Base-by-base conservation (phyloP, 1,140 invertebrate genomes). In the Aethina tumida region DNA sequence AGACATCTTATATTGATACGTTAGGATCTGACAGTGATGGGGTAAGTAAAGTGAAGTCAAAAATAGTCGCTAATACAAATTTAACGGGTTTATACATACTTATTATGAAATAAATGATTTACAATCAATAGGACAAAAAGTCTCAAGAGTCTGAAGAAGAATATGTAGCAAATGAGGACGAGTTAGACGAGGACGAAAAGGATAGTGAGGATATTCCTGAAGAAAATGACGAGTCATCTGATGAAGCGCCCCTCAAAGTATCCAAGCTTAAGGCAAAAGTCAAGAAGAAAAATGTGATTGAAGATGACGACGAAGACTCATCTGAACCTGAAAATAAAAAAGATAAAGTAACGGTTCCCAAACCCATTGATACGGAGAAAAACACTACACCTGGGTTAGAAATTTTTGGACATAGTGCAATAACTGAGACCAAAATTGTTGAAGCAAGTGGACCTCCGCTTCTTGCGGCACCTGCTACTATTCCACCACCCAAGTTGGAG, bases 1-100 rank as follows among this genome's bases (percentile, higher is more conserved):
- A 79, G 51, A 77, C 81, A 26, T 80, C 78, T 48, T 84, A 81
- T 53, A 67, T 79, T 21, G 77, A 81, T 53, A 68, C 68, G 43
- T 65, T 69, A 46, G 78, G 68, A 30, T 76, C 64, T 41, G 78
- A 68, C 49, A 74, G 68, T 40, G 74, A 76, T 43, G 72, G 75
- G 56, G 74, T 74, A 59, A 55, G 36, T 50, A 26, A 37, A 13
- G 2, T 30, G 22, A 8, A 12, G 7, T 7, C 14, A 30, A 30
- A 30, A 30, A 30, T n/a, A 24, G n/a, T 24, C 7, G 22, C 7
- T 7, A n/a, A 24, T 24, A 24, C n/a, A 24, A 24, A 7, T 24
- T 24, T 24, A 7, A 7, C n/a, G 22, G 7, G 22, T n/a, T n/a
- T n/a, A n/a, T n/a, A n/a, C n/a, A n/a, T n/a, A n/a, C n/a, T n/a